Percentiles rank a stretch among this genome's conserved stretches.
These are phyloP conservation scores for Euschistus heros DNA, from an alignment of 1,140 invertebrate species.

Conservation along the genomic window DNA sequence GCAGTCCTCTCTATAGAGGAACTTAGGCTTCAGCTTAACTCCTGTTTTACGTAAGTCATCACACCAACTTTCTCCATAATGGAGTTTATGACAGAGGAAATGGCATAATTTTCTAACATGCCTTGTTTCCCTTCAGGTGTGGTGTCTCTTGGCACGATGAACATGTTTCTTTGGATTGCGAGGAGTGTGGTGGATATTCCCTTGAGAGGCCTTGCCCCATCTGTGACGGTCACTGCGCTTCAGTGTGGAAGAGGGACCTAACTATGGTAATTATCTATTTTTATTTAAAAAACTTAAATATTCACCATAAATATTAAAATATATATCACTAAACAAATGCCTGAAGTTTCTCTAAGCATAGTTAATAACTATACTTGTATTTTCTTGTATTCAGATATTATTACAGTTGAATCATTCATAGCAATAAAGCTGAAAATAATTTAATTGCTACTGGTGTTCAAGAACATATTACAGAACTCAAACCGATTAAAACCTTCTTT, in stretches of 20 bases:
- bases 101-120: not conserved
- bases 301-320: not conserved
- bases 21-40: conserved; percentile 54
- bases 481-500: too few species aligned
- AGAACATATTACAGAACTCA: too few species aligned
- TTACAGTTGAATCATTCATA: too few species aligned
- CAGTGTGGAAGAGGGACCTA: conserved; percentile 65
- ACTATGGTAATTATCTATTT: conserved; percentile 44
- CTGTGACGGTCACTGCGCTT: conserved; percentile 62
- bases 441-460: too few species aligned
- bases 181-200: conserved; percentile 72
- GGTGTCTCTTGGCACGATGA: conserved; percentile 71
- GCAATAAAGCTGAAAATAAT: too few species aligned
- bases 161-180: conserved; percentile 67
- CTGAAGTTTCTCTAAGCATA: not conserved
- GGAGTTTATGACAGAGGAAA: too few species aligned
- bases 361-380: not conserved
- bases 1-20: conserved; percentile 58
- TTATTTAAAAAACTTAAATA: not conserved
- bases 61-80: not conserved
- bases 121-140: conserved; percentile 43
- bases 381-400: too few species aligned
- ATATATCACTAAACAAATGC: too few species aligned
- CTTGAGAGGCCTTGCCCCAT: conserved; percentile 61
- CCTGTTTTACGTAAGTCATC: conserved; percentile 56